These are phyloP conservation scores for Fulica atra DNA, from an alignment of 2,113 vertebrate species.

Conservation along the genomic window DNA sequence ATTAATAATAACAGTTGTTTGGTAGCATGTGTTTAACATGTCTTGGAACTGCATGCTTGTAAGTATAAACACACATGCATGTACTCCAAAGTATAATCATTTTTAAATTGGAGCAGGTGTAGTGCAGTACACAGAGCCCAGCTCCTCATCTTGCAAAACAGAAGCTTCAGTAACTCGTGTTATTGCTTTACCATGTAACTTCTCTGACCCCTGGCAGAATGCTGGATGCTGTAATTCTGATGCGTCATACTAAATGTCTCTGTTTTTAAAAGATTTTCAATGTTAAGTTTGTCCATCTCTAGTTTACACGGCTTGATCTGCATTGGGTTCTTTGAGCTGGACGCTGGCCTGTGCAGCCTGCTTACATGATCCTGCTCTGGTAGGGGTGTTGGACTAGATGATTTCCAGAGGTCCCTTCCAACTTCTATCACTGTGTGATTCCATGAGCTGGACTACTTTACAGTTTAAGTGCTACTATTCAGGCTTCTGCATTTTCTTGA, in stretches of 20 bases:
- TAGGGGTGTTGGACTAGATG: too few species aligned
- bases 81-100: too few species aligned
- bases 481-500: neutral
- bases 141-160: neutral
- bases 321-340: neutral
- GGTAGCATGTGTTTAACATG: neutral
- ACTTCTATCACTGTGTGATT: too few species aligned
- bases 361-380: too few species aligned
- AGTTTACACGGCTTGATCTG: neutral
- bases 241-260: neutral
- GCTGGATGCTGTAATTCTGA: too few species aligned
- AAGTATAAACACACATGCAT: fast-evolving
- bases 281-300: neutral
- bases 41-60: neutral
- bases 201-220: neutral
- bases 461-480: neutral
- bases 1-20: neutral
- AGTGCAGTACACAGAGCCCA: neutral
- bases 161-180: neutral
- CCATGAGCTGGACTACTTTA: neutral
- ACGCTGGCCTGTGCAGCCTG: too few species aligned
- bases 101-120: neutral
- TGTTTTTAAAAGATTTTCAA: neutral
- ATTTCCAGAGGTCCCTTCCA: too few species aligned
- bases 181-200: neutral